Evolutionary conservation across 2,888 invertebrate genomes (phyloP), one percentile per base, ranked within the genome.

Genomic region (Drosophila pegasa): DNA sequence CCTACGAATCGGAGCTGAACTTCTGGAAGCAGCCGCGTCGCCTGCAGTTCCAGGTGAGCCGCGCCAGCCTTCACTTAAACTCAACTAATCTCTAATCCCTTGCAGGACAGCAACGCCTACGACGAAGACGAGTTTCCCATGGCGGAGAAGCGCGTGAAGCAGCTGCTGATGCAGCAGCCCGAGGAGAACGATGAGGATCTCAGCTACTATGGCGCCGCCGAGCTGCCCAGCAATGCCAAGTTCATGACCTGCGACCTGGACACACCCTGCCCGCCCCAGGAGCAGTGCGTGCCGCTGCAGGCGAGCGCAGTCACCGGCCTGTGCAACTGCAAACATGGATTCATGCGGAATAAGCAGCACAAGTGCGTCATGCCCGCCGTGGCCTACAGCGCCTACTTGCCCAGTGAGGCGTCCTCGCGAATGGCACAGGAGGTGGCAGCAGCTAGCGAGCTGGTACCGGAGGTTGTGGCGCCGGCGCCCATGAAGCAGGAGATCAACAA

Each of bases 291-390:
- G 3, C 93, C 92, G 35, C 91, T 93, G 12, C 92, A 90, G 57
- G 83, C 92, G 0, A 94, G 95, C 88, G 93, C 94, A 2, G 92
- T 94, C 40, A 94, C 94, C 77, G 96, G 97, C 0, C 92, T 95
- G 35, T 97, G 97, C 83, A 94, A 94, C 85, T 97, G 97, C 91
- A 92, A 94, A 22, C 92, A 93, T 1, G 95, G 95, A 1, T 96
- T 93, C 75, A 89, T 91, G 18, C 93, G 94, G 58, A 94, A 94
- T 81, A 87, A 91, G 56, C 90, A 90, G 51, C 92, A 93, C 33
- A 81, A 90, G 64, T 91, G 93, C 82, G 83, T 93, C 65, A 64
- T 89, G 77, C 66, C 80, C 3, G 81, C 82, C 1, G 56, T 89
- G 22, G 87, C 91, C 27, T 91, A 91, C 51, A 82, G 71, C 56